A percentile compares a stretch with the other conserved stretches of the same genome.
phyloP scores from a whole-genome alignment of 2,888 invertebrate species.

The Clusia tigrina region DNA sequence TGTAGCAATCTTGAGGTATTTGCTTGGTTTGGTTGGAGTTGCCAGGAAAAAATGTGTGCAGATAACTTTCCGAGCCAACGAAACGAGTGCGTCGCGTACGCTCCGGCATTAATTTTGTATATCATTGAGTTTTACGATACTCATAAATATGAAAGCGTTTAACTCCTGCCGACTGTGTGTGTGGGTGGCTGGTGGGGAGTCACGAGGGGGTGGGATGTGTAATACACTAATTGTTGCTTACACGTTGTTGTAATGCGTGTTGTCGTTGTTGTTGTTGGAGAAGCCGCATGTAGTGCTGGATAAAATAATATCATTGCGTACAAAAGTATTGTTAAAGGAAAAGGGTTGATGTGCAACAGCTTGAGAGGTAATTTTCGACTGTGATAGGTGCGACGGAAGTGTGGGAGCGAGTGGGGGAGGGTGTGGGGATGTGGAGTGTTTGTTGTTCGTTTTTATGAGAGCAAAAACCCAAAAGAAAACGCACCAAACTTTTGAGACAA shows the following conservation, averaged over 20 bases:
- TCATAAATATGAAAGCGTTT: conserved; percentile 62
- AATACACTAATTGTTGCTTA: conserved; percentile 62
- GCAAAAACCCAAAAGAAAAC: too few relatives aligned
- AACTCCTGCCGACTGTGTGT: conserved; percentile 46
- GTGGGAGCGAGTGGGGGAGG: too few relatives aligned
- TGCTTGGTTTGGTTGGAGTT: conserved; percentile 1
- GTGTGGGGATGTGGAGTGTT: too few relatives aligned
- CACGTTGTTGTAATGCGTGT: conserved; percentile 53
- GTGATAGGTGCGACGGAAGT: too few relatives aligned
- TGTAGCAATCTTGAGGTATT: conserved; percentile 14
- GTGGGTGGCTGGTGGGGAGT: conserved; percentile 11
- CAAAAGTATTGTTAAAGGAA: background rate
- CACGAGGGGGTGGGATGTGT: conserved; percentile 35
- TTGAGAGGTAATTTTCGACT: conserved; percentile 59
- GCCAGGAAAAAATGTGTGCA: conserved; percentile 9
- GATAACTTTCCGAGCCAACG: conserved; percentile 13
- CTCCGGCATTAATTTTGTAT: conserved; percentile 58
- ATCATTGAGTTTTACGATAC: conserved; percentile 61
- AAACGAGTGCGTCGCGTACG: conserved; percentile 7
- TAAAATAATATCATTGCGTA: conserved; percentile 34
- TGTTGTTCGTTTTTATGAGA: conserved; percentile 53
- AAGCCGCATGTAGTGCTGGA: conserved; percentile 46
- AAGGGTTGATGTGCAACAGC: conserved; percentile 55
- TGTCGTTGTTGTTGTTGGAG: too few relatives aligned
- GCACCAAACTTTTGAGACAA: too few relatives aligned